Evolutionary conservation across 1,140 invertebrate species (phyloP).

Genomic region (Aethina tumida): DNA sequence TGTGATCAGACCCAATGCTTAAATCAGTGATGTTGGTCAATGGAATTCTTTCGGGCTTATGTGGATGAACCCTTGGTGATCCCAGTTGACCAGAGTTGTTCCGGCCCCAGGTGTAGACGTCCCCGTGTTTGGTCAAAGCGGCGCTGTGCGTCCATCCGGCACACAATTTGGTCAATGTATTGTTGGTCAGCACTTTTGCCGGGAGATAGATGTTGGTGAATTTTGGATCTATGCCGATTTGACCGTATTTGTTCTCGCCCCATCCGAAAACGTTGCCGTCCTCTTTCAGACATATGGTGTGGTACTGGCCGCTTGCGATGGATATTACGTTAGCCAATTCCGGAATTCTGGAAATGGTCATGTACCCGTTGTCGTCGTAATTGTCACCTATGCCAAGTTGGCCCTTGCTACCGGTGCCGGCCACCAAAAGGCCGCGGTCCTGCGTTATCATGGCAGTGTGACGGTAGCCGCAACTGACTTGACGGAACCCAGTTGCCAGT

Average conservation of each 20-base stretch:
- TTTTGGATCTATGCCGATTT: conserved; percentile 46
- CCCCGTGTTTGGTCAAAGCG: conserved; percentile 45
- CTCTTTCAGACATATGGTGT: conserved; percentile 51
- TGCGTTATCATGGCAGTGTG: conserved; percentile 58
- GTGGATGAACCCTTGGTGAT: conserved; percentile 17
- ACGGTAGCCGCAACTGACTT: conserved; percentile 50
- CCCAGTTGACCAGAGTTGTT: conserved; percentile 72
- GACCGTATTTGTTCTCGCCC: conserved; percentile 68
- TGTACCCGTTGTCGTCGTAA: conserved; percentile 40
- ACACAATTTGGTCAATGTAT: conserved; percentile 39
- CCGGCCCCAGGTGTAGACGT: conserved; percentile 63
- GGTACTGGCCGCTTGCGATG: conserved; percentile 62
- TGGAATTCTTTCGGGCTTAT: conserved; percentile 30
- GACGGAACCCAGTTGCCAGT: conserved; percentile 29
- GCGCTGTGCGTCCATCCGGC: conserved; percentile 69
- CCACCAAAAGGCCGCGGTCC: conserved; percentile 47
- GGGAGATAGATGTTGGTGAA: conserved; percentile 42
- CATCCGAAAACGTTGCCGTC: conserved; percentile 51
- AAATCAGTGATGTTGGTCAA: conserved; percentile 42
- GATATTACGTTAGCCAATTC: conserved; percentile 42
- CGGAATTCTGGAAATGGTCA: conserved; percentile 43
- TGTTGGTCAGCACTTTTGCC: conserved; percentile 35
- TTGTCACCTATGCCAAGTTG: conserved; percentile 49
- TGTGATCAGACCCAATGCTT: conserved; percentile 69
- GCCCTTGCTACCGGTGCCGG: conserved; percentile 52